Base-by-base conservation (phyloP, 1,140 invertebrate genomes). In the Eupristina koningsbergeri region DNA sequence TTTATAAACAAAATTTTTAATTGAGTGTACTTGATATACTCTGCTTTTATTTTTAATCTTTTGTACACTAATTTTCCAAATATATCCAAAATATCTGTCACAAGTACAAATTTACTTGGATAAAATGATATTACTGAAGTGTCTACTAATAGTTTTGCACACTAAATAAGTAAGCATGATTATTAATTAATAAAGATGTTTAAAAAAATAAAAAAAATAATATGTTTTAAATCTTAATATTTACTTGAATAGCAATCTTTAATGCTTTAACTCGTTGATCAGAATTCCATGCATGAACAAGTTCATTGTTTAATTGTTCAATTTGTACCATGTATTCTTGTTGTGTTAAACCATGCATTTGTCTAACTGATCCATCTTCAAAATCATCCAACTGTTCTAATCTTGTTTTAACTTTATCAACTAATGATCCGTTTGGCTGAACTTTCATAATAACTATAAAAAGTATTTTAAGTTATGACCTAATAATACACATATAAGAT, bases 31-130 rank as follows among this genome's bases (percentile, higher is more conserved):
- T 94, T 94, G 80, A 93, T 93, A 88, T 94, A 95, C 84, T 94
- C 94, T 41, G 96, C 94, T 93, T 99, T 99, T 39, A 94, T 94
- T 89, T 95, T 94, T 41, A 99, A 93, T 87, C 98, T 93, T 83
- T 98, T 95, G 91, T 96, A 98, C 3, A 99, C 98, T 76, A 99
- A 93, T 89, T 96, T 95, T 64, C 98, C 98, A 94, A 99, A 99
- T 88, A 96, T 98, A 90, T 99, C 98, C 73, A 99, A 93, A 85
- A 99, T 98, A 90, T 99, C 98, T 67, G 97, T 98, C 64, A 99
- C 96, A 2, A 99, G 93, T 45, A 98, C 97, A 95, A 98, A 99
- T 94, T 99, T 99, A 92, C 97, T 98, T 0, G 98, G 98, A 94
- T 99, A 99, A 93, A 99, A 99, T 87, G 96, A 96, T 88, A 98